Evolutionary conservation across 2,797 vertebrate genomes (phyloP).

Genomic region (Gadopsis marmoratus): DNA sequence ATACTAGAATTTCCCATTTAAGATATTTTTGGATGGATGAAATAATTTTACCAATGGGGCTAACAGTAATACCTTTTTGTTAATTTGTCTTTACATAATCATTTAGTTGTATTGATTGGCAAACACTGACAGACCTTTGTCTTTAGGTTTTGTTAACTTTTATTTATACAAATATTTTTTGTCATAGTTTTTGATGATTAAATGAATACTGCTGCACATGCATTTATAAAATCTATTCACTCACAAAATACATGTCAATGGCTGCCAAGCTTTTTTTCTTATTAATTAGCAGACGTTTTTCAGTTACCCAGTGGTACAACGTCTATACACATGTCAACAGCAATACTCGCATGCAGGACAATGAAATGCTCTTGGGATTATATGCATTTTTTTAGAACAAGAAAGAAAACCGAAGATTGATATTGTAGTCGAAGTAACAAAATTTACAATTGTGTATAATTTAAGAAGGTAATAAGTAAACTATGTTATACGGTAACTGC

Average conservation of each 20-base stretch:
- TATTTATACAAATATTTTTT: too few relatives aligned
- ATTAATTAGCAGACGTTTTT: background rate
- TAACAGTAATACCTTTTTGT: too few relatives aligned
- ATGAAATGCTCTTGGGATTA: background rate
- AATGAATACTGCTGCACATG: background rate
- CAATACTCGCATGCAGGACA: background rate
- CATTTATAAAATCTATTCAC: background rate
- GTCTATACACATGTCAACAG: background rate
- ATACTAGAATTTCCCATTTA: too few relatives aligned
- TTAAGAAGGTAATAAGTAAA: conserved; percentile 22
- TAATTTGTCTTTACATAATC: too few relatives aligned
- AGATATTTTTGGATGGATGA: too few relatives aligned
- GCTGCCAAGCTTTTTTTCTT: background rate
- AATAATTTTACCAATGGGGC: too few relatives aligned
- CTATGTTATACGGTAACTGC: background rate
- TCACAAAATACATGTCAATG: background rate
- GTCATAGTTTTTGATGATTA: background rate
- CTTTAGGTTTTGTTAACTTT: background rate
- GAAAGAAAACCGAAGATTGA: background rate
- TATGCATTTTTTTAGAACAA: background rate
- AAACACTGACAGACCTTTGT: background rate
- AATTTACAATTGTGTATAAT: background rate
- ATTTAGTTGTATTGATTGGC: background rate
- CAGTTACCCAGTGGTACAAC: background rate
- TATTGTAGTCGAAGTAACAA: background rate